Conservation (phyloP, 1,140 invertebrate genomes). For the Apis mellifera region DNA sequence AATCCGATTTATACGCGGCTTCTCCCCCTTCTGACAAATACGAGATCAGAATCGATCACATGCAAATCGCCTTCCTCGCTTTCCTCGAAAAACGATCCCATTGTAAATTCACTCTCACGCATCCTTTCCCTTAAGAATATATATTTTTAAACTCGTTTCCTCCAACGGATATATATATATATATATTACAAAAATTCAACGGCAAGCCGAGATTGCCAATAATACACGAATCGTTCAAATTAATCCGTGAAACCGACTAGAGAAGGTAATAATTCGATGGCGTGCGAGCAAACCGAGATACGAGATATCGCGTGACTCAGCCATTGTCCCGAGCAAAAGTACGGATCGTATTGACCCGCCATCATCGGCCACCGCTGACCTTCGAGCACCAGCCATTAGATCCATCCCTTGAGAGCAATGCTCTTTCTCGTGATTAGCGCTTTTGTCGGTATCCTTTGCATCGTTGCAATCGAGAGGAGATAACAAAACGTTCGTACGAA, state of each 20-base stretch:
- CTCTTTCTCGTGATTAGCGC: conserved; percentile 23
- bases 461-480: conserved; percentile 29
- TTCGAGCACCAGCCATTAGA: conserved; percentile 34
- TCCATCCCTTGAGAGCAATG: conserved; percentile 27
- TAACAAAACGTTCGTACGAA: conserved; percentile 26
- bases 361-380: conserved; percentile 44
- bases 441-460: conserved; percentile 24
- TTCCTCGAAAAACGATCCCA: neutral
- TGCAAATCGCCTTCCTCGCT: conserved; percentile 12
- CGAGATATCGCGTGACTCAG: conserved; percentile 59
- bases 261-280: conserved; percentile 40
- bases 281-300: conserved; percentile 46
- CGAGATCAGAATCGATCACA: conserved; percentile 39
- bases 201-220: neutral
- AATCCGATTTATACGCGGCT: conserved; percentile 30
- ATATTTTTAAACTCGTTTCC: neutral
- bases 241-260: too few relatives aligned
- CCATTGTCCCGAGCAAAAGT: conserved; percentile 63
- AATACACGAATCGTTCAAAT: too few relatives aligned
- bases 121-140: neutral
- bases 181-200: too few relatives aligned
- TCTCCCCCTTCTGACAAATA: conserved; percentile 21
- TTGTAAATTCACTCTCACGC: neutral
- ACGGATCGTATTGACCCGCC: conserved; percentile 48
- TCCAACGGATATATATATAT: too few relatives aligned